Base-by-base conservation (phyloP, 1,140 invertebrate genomes). In the Oedothorax gibbosus region DNA sequence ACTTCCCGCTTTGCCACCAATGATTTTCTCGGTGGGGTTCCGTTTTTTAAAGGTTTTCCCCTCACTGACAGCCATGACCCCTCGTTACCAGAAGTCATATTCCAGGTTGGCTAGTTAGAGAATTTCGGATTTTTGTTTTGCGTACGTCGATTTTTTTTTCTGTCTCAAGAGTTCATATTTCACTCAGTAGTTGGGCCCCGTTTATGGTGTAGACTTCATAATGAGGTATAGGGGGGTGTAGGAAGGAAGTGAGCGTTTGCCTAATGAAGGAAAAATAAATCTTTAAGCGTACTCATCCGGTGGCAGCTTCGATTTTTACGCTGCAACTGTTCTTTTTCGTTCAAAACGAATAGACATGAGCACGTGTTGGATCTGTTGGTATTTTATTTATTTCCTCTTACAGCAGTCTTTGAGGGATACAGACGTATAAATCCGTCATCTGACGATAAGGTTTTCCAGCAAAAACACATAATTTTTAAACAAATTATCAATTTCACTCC, bases 11-110 rank as follows among this genome's bases (percentile, higher is more conserved):
- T 51, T 21, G 75, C 21, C 21, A 50, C 75, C 75, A 77, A 77
- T 77, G 75, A 77, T 77, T 77, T 77, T 77, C 57, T 7, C 57
- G 15, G 60, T 62, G 49, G 75, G 75, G 60, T 77, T 51, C 57
- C 75, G n/a, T 77, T 64, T 56, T 64, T 64, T 20, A 20, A 77
- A 62, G 60, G 49, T 65, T 15, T n/a, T 49, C 60, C 75, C 60
- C 15, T 18, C 21, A 12, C 14, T 5, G 35, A 14, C 12, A 12
- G 12, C 57, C 49, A 5, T 71, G 69, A 71, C 69, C 69, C 21
- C 69, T 71, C 7, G 69, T 71, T 71, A 71, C 69, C 7, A 18
- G 54, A 71, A 53, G 50, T 71, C 4, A 57, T 65, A 35, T 68
- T 35, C 20, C 12, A 62, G 51, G 57, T 64, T 62, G 53, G 10